Percentiles rank a stretch among this genome's conserved stretches.
Evolutionary conservation across 2,888 invertebrate genomes (phyloP).

Genomic region (Drosophila imparisetae): DNA sequence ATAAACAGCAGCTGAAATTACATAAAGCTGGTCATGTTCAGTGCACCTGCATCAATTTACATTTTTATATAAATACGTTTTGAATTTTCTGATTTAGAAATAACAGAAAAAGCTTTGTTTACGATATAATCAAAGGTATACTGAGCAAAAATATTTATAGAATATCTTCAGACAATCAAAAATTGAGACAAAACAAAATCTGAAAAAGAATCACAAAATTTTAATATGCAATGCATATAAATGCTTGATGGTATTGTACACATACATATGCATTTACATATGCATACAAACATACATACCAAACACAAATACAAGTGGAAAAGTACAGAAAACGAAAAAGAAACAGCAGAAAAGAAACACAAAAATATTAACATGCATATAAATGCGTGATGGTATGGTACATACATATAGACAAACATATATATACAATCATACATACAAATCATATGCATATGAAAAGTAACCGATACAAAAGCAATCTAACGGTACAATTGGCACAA

Average conservation of each 20-base stretch:
- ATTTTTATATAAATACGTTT: neutral
- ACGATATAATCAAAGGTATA: slow-evolving; percentile 8
- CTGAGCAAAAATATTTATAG: neutral
- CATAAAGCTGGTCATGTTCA: neutral
- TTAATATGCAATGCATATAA: neutral
- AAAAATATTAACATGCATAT: neutral
- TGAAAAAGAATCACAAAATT: neutral
- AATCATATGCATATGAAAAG: neutral
- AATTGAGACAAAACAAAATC: slow-evolving; percentile 11
- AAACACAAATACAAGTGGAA: neutral
- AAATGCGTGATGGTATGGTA: neutral
- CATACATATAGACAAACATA: neutral
- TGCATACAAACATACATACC: neutral
- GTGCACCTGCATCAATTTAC: slow-evolving; percentile 10
- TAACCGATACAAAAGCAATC: neutral
- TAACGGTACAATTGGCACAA: neutral
- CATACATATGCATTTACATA: neutral
- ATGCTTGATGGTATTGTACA: neutral
- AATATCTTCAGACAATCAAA: slow-evolving; percentile 14
- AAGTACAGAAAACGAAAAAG: neutral
- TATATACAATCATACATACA: neutral
- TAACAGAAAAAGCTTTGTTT: slow-evolving; percentile 5
- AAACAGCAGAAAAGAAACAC: neutral
- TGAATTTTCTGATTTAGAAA: neutral
- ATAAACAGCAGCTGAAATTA: neutral